phyloP scores from a whole-genome alignment of 2,113 vertebrate species.

The Sinocyclocheilus grahami region DNA sequence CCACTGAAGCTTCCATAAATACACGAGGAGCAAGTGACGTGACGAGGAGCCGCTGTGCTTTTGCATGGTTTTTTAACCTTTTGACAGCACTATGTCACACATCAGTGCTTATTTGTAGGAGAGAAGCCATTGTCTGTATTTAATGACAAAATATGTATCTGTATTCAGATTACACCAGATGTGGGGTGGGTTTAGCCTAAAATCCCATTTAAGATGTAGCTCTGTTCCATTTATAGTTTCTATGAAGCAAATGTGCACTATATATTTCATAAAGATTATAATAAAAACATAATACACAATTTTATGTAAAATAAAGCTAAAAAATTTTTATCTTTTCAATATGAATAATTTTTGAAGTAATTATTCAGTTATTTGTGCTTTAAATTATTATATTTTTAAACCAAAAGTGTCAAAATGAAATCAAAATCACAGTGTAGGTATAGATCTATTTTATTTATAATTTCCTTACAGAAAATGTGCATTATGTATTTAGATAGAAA shows the following conservation, averaged over 20 bases:
- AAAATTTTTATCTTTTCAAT: too few relatives aligned
- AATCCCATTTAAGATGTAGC: neutral
- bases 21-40: neutral
- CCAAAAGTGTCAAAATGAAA: neutral
- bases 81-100: neutral
- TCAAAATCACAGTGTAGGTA: too few relatives aligned
- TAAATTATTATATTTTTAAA: too few relatives aligned
- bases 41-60: too few relatives aligned
- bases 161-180: neutral
- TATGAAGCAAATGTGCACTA: neutral
- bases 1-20: slow-evolving; percentile 33
- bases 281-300: neutral
- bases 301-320: neutral
- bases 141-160: neutral
- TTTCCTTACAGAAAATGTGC: too few relatives aligned
- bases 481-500: too few relatives aligned
- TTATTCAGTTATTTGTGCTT: neutral
- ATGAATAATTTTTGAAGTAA: neutral
- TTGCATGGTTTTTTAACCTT: neutral
- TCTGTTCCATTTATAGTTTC: neutral
- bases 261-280: neutral
- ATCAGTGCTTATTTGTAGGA: neutral
- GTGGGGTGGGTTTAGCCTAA: neutral
- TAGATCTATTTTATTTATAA: too few relatives aligned
- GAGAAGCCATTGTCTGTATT: neutral